Conservation (phyloP, 2,888 invertebrate species). For the Mechanitis mazaeus region DNA sequence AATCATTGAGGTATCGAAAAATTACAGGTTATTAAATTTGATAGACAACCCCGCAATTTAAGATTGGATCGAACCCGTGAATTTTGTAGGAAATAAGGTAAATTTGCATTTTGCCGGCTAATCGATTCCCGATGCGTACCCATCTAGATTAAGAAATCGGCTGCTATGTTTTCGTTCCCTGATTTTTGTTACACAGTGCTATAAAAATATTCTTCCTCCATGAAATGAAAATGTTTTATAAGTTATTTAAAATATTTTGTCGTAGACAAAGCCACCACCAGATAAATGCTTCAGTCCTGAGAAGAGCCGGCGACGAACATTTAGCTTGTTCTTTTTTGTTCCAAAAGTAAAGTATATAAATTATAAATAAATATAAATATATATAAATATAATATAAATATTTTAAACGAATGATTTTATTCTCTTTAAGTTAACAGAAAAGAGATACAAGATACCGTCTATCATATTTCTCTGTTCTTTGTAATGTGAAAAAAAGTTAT, state of each 20-base stretch:
- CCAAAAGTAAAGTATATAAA: too few species aligned
- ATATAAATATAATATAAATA: too few species aligned
- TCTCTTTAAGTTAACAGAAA: too few species aligned
- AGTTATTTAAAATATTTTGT: neutral
- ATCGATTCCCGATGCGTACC: slow-evolving; percentile 35
- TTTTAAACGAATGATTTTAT: too few species aligned
- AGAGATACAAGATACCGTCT: too few species aligned
- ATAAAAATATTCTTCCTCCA: neutral
- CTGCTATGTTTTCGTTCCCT: slow-evolving; percentile 22
- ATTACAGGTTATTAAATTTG: slow-evolving; percentile 26
- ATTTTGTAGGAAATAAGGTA: slow-evolving; percentile 23
- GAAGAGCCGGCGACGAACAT: too few species aligned
- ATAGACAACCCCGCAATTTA: slow-evolving; percentile 27
- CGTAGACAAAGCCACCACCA: too few species aligned
- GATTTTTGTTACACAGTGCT: slow-evolving; percentile 14
- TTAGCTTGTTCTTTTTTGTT: too few species aligned
- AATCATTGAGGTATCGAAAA: slow-evolving; percentile 17
- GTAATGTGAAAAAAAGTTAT: too few species aligned
- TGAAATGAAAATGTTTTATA: neutral
- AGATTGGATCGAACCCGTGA: slow-evolving; percentile 26
- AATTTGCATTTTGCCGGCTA: slow-evolving; percentile 34
- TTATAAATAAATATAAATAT: too few species aligned
- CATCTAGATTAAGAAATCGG: slow-evolving; percentile 33
- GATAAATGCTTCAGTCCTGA: too few species aligned
- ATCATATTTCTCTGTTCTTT: too few species aligned